These are phyloP conservation scores for Bucco capensis DNA, from an alignment of 2,113 vertebrate species.

Conservation along the genomic window DNA sequence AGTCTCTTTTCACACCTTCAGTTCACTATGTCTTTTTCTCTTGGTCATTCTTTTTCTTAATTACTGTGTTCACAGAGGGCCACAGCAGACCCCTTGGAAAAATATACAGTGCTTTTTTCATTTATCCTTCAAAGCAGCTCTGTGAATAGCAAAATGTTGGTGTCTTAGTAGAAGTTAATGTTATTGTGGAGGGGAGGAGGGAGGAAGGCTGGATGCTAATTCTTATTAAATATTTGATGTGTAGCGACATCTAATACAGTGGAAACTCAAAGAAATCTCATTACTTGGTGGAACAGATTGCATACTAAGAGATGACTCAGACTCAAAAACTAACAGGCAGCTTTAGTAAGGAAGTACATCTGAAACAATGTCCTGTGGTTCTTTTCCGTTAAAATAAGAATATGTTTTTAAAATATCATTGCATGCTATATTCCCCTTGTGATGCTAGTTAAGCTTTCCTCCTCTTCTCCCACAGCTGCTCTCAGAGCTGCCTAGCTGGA, in stretches of 20 bases:
- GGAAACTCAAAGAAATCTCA: constrained; percentile 60
- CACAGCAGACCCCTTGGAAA: constrained; percentile 65
- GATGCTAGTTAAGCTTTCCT: background rate
- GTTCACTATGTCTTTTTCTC: constrained; percentile 51
- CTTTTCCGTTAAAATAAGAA: constrained; percentile 24
- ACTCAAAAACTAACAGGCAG: background rate
- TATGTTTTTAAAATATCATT: background rate
- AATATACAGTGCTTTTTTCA: constrained; percentile 51
- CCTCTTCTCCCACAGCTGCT: background rate
- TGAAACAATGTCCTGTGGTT: constrained; percentile 23
- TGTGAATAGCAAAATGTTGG: constrained; percentile 61
- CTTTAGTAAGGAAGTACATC: background rate
- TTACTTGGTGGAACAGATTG: constrained; percentile 41
- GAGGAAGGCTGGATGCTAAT: constrained; percentile 67
- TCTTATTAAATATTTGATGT: constrained; percentile 77
- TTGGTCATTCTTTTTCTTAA: constrained; percentile 64
- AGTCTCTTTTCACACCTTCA: constrained; percentile 67
- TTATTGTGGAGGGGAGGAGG: constrained; percentile 58
- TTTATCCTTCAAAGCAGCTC: constrained; percentile 66
- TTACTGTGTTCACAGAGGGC: constrained; percentile 47
- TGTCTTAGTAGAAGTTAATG: constrained; percentile 70
- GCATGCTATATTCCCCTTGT: background rate
- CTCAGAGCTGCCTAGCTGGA: background rate
- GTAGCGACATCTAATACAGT: constrained; percentile 63
- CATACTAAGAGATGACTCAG: constrained; percentile 49